Conservation (phyloP, 1,140 invertebrate species). For the Coenobita brevimanus region DNA sequence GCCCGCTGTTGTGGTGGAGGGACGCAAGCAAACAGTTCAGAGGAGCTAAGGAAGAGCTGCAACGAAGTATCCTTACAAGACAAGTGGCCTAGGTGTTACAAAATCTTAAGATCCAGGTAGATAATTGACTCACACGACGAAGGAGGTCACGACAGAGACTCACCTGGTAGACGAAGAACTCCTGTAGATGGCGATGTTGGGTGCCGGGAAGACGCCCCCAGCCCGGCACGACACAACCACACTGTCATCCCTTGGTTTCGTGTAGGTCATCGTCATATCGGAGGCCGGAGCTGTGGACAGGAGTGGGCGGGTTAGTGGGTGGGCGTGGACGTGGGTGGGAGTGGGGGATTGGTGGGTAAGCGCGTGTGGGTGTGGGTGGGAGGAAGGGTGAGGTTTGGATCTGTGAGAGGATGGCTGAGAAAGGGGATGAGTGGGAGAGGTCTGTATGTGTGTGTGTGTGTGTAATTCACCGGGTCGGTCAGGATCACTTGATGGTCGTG, state of each 20-base stretch:
- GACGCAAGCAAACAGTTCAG: too few species aligned
- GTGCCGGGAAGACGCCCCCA: slow-evolving; percentile 33
- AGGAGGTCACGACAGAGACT: too few species aligned
- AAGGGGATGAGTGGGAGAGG: not conserved
- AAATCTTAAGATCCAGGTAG: too few species aligned
- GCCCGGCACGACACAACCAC: slow-evolving; percentile 40
- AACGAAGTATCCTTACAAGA: too few species aligned
- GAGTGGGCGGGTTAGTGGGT: not conserved
- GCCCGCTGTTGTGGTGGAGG: too few species aligned
- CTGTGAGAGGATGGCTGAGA: not conserved
- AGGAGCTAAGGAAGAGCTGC: too few species aligned
- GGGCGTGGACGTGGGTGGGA: not conserved
- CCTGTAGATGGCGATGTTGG: slow-evolving; percentile 47
- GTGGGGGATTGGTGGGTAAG: not conserved
- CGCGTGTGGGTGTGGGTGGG: not conserved
- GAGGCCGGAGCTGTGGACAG: slow-evolving; percentile 23
- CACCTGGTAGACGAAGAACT: slow-evolving; percentile 36
- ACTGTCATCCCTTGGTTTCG: slow-evolving; percentile 35
- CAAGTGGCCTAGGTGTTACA: too few species aligned
- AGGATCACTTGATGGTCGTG: too few species aligned
- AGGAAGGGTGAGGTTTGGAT: not conserved
- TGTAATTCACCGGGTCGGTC: too few species aligned
- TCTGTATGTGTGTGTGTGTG: not conserved
- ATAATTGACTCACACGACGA: too few species aligned
- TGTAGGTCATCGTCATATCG: slow-evolving; percentile 50